A percentile compares a stretch with the other conserved stretches of the same genome.
These are phyloP conservation scores for Drosophila arawakana DNA, from an alignment of 1,140 invertebrate species.

Conservation along the genomic window DNA sequence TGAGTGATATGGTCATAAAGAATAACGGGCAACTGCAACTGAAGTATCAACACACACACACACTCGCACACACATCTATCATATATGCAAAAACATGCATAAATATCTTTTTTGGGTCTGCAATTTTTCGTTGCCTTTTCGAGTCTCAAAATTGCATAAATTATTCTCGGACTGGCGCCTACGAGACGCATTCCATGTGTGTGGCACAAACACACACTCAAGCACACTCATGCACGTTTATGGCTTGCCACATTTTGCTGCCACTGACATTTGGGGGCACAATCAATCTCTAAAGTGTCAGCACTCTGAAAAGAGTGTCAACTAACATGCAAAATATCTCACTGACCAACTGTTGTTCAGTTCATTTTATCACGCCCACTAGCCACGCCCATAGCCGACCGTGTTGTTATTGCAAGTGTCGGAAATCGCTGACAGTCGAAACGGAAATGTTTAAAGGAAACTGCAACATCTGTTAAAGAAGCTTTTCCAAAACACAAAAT, in stretches of 20 bases:
- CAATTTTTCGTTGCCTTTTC: slow-evolving; percentile 55
- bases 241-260: slow-evolving; percentile 16
- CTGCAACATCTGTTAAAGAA: slow-evolving; percentile 11
- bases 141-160: slow-evolving; percentile 58
- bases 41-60: slow-evolving; percentile 13
- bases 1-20: slow-evolving; percentile 49
- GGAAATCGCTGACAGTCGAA: slow-evolving; percentile 21
- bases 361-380: neutral
- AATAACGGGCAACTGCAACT: slow-evolving; percentile 27
- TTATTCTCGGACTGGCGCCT: slow-evolving; percentile 73
- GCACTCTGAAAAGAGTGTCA: slow-evolving; percentile 50
- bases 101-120: slow-evolving; percentile 43
- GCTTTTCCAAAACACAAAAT: slow-evolving; percentile 8
- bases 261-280: slow-evolving; percentile 38
- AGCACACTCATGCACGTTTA: neutral
- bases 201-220: slow-evolving; percentile 24
- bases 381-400: slow-evolving; percentile 7
- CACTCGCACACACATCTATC: slow-evolving; percentile 8
- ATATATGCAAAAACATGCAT: slow-evolving; percentile 22
- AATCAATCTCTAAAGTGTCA: slow-evolving; percentile 52
- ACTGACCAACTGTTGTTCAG: neutral
- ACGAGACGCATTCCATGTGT: slow-evolving; percentile 57
- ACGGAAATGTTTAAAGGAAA: slow-evolving; percentile 8
- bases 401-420: neutral
- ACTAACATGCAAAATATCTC: slow-evolving; percentile 37